These are phyloP conservation scores for Semnopithecus entellus DNA, from an alignment of 2,113 vertebrate genomes.

Conservation along the genomic window DNA sequence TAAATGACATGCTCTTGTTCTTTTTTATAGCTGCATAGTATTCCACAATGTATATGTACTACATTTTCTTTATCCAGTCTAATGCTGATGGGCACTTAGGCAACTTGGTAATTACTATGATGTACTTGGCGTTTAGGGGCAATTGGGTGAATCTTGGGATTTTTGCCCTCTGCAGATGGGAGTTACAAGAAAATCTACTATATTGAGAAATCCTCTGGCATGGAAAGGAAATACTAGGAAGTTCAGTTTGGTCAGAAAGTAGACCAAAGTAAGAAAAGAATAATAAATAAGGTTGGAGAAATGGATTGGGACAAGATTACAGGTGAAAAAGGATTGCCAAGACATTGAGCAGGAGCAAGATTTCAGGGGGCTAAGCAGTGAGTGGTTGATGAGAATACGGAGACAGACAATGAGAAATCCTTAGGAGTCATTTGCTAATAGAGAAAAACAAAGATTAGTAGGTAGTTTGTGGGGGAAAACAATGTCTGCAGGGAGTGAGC, in stretches of 20 bases:
- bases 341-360: background rate
- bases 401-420: background rate
- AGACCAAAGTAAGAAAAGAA: background rate
- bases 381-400: background rate
- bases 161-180: background rate
- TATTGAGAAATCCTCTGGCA: background rate
- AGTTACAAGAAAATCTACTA: background rate
- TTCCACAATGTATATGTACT: too few species aligned
- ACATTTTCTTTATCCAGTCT: too few species aligned
- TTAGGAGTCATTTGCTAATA: background rate
- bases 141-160: background rate
- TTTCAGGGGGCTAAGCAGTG: background rate
- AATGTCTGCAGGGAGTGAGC: background rate
- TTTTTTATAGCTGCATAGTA: too few species aligned
- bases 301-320: background rate
- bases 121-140: background rate
- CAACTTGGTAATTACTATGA: background rate
- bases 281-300: background rate
- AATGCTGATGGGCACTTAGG: background rate
- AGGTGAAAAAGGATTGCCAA: background rate
- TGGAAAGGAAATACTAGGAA: background rate
- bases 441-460: background rate
- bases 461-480: background rate
- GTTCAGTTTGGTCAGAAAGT: background rate
- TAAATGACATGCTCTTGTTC: too few species aligned